These are phyloP conservation scores for Cepaea hortensis DNA, from an alignment of 2,888 invertebrate species.

Conservation along the genomic window DNA sequence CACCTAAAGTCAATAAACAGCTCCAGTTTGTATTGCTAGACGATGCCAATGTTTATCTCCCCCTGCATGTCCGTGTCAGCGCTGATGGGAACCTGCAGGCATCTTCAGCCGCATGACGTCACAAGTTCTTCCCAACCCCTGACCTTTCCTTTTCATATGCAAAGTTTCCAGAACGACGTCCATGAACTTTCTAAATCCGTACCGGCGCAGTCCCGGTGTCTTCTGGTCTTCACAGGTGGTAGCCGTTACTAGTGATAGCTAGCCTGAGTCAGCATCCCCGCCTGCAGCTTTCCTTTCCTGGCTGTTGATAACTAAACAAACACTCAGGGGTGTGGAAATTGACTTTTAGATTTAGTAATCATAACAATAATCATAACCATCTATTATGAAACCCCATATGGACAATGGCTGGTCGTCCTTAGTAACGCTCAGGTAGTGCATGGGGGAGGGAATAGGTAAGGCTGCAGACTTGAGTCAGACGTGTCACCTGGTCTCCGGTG, in stretches of 20 bases:
- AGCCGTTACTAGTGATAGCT: neutral
- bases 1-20: neutral
- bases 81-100: neutral
- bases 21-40: neutral
- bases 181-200: neutral
- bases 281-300: too few relatives aligned
- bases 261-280: too few relatives aligned
- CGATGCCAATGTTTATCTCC: neutral
- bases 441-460: too few relatives aligned
- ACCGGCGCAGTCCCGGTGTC: neutral
- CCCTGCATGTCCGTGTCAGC: neutral
- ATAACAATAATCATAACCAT: too few relatives aligned
- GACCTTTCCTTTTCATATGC: constrained; percentile 12
- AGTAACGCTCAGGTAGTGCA: too few relatives aligned
- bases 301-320: too few relatives aligned
- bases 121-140: neutral
- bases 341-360: too few relatives aligned
- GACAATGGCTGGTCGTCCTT: too few relatives aligned
- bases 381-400: too few relatives aligned
- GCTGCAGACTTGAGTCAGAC: too few relatives aligned
- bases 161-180: neutral
- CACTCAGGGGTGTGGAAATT: too few relatives aligned
- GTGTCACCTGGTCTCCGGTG: too few relatives aligned
- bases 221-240: neutral
- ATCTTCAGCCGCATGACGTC: neutral